A percentile compares a stretch with the other conserved stretches of the same genome.
phyloP scores from a whole-genome alignment of 2,113 vertebrate genomes.

The Hippocampus abdominalis region DNA sequence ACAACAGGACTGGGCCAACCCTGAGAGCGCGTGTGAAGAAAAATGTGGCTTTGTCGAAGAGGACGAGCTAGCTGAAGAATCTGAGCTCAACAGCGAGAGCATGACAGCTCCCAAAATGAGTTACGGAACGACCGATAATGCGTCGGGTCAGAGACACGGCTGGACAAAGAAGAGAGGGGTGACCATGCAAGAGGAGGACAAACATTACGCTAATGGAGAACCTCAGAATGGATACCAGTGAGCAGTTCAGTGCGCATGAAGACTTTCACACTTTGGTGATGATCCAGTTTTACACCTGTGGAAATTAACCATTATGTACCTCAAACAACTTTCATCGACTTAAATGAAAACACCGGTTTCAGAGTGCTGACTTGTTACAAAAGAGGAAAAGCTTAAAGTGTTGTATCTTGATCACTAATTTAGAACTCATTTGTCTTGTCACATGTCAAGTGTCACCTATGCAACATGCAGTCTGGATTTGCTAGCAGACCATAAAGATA shows the following conservation, averaged over 20 bases:
- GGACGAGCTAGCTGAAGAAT: conserved; percentile 91
- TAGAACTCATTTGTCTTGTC: not conserved
- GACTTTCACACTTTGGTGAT: conserved; percentile 17
- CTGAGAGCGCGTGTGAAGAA: conserved; percentile 85
- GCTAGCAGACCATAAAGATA: conserved; percentile 29
- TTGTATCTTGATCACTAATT: not conserved
- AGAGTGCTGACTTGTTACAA: not conserved
- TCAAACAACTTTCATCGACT: conserved; percentile 20
- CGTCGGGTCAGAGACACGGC: conserved; percentile 66
- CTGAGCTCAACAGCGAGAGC: conserved; percentile 79
- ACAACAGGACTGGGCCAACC: conserved; percentile 94
- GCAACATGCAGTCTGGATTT: conserved; percentile 52
- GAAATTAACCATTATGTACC: conserved; percentile 22
- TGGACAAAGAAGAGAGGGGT: conserved; percentile 76
- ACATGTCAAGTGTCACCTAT: conserved; percentile 59
- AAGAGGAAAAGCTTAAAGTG: not conserved
- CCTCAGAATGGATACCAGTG: conserved; percentile 77
- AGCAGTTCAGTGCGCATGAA: conserved; percentile 18
- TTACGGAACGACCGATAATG: conserved; percentile 83
- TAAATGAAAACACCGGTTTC: conserved; percentile 6
- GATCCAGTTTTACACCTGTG: conserved; percentile 15
- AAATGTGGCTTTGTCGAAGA: conserved; percentile 88
- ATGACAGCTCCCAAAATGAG: conserved; percentile 72
- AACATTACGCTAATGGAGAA: conserved; percentile 77
- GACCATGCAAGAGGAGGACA: conserved; percentile 74